phyloP scores from a whole-genome alignment of 1,140 invertebrate species.

The Lethrus apterus region DNA sequence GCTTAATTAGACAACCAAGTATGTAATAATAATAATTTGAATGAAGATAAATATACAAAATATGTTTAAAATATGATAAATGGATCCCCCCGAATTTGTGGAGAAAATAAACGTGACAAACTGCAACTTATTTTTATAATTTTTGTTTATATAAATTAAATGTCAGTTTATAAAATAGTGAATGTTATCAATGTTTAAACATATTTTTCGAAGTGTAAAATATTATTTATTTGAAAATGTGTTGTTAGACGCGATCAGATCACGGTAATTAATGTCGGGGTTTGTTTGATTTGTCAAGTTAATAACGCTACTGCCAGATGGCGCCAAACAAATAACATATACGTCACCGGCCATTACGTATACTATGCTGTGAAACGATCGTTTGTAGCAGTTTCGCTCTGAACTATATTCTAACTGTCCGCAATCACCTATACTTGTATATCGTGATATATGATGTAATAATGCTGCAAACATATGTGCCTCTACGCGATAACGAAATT shows the following conservation, averaged over 20 bases:
- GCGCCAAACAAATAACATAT: slow-evolving; percentile 42
- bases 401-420: slow-evolving; percentile 28
- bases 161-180: too few relatives aligned
- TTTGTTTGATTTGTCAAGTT: slow-evolving; percentile 43
- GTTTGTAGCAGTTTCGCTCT: slow-evolving; percentile 21
- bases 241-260: slow-evolving; percentile 25
- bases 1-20: too few relatives aligned
- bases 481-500: slow-evolving; percentile 39
- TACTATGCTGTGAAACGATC: slow-evolving; percentile 17
- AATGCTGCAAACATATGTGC: slow-evolving; percentile 40
- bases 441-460: slow-evolving; percentile 41
- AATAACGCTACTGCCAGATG: slow-evolving; percentile 42
- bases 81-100: too few relatives aligned
- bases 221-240: slow-evolving; percentile 13
- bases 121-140: too few relatives aligned
- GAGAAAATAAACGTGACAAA: too few relatives aligned
- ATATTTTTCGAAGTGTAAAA: slow-evolving; percentile 12
- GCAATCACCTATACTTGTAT: slow-evolving; percentile 39
- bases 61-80: too few relatives aligned
- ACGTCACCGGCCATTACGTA: slow-evolving; percentile 40
- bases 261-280: slow-evolving; percentile 39
- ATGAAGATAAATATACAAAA: too few relatives aligned
- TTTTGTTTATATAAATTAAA: too few relatives aligned
- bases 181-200: too few relatives aligned
- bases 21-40: too few relatives aligned